Conservation (phyloP, 2,888 invertebrate species). For the Exocentrus adspersus region DNA sequence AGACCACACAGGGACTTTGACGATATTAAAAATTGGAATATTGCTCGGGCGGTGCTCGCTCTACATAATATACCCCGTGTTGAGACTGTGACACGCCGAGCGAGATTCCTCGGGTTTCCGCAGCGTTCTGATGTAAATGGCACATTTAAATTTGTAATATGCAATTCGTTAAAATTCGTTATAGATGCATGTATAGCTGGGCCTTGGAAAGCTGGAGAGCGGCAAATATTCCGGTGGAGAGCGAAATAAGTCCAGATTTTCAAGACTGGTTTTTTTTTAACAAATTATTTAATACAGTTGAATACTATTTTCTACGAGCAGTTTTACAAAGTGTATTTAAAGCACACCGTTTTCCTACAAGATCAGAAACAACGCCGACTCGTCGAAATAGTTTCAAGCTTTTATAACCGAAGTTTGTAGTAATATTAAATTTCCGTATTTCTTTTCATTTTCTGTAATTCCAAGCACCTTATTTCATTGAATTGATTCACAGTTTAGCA, state of each 20-base stretch:
- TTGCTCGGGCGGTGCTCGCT: slow-evolving; percentile 23
- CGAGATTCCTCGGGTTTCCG: background rate
- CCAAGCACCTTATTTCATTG: slow-evolving; percentile 21
- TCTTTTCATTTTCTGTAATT: slow-evolving; percentile 25
- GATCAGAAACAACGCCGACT: too few species aligned
- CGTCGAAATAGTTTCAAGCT: slow-evolving; percentile 4
- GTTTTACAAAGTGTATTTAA: too few species aligned
- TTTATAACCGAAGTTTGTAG: slow-evolving; percentile 22
- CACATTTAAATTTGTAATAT: slow-evolving; percentile 55
- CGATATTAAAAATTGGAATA: slow-evolving; percentile 36
- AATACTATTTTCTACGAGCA: too few species aligned
- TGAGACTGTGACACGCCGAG: slow-evolving; percentile 11
- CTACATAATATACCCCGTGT: background rate
- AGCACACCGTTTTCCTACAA: too few species aligned
- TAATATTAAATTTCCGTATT: slow-evolving; percentile 29
- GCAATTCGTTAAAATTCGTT: slow-evolving; percentile 58
- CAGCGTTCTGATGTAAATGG: slow-evolving; percentile 14
- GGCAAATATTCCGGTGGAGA: slow-evolving; percentile 16
- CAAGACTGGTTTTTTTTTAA: too few species aligned
- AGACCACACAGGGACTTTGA: slow-evolving; percentile 44
- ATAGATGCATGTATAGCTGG: slow-evolving; percentile 50
- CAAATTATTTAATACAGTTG: too few species aligned
- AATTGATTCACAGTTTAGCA: slow-evolving; percentile 20
- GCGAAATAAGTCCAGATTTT: too few species aligned
- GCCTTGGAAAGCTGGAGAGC: background rate